Evolutionary conservation across 2,797 vertebrate species (phyloP).

Genomic region (Salmo trutta): DNA sequence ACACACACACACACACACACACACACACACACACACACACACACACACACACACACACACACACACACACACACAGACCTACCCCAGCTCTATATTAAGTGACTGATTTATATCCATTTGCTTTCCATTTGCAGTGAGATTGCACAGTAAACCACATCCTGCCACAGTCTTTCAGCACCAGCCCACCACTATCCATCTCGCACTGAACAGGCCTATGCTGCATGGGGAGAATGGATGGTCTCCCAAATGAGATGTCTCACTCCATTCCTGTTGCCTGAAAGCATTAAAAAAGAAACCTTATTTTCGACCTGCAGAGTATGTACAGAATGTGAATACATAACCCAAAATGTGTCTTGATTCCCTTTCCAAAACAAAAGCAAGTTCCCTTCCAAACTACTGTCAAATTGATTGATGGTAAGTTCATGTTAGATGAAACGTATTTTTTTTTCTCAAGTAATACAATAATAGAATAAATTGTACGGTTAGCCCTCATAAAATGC

Average conservation of each 20-base stretch:
- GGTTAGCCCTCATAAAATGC: conserved; percentile 20
- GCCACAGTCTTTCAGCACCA: not conserved
- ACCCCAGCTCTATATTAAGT: conserved; percentile 15
- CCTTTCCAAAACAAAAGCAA: not conserved
- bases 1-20: not conserved
- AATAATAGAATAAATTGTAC: not conserved
- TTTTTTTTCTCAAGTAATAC: not conserved
- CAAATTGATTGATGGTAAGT: conserved; percentile 12
- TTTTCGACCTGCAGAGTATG: not conserved
- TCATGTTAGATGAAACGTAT: conserved; percentile 3
- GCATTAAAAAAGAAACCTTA: not conserved
- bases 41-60: not conserved
- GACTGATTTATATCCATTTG: conserved; percentile 25
- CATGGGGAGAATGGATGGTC: not conserved
- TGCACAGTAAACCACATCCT: conserved; percentile 38
- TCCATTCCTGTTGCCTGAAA: not conserved
- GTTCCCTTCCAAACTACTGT: conserved; percentile 25
- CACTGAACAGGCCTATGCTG: not conserved
- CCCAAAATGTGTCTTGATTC: not conserved
- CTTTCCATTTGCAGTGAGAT: conserved; percentile 29
- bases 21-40: not conserved
- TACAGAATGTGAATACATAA: not conserved
- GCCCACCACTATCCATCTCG: conserved; percentile 25
- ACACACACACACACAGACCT: not conserved
- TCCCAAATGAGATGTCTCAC: not conserved